Conservation (phyloP, 2,797 vertebrate genomes). For the Pristis pectinata region DNA sequence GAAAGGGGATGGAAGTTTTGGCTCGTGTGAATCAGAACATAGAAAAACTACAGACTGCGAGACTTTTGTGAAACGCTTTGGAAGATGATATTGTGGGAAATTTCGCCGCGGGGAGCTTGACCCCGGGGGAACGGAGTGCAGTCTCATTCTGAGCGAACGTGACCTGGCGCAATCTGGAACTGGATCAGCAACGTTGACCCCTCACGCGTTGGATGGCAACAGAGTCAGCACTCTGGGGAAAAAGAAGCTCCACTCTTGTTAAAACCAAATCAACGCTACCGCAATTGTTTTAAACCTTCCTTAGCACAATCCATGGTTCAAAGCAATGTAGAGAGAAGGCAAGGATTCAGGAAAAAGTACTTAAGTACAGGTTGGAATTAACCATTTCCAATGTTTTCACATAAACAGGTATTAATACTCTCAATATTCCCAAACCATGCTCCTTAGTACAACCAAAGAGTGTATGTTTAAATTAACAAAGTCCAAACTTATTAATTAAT, state of each 20-base stretch:
- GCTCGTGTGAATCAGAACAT: not conserved
- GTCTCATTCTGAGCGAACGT: constrained; percentile 63
- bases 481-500: too few relatives aligned
- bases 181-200: constrained; percentile 55
- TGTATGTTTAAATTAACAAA: too few relatives aligned
- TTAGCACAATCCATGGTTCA: not conserved
- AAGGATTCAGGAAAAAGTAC: not conserved
- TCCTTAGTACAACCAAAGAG: too few relatives aligned
- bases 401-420: not conserved
- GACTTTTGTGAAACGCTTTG: not conserved
- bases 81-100: not conserved
- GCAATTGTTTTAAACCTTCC: not conserved
- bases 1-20: not conserved
- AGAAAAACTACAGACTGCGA: too few relatives aligned
- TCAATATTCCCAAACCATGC: not conserved
- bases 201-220: constrained; percentile 42
- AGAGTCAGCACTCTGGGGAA: not conserved
- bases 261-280: not conserved
- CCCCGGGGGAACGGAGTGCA: constrained; percentile 49
- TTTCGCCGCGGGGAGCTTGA: constrained; percentile 41
- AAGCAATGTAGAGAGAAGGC: not conserved
- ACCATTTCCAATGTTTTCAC: not conserved
- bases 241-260: not conserved
- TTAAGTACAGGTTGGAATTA: not conserved
- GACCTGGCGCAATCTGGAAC: constrained; percentile 53